These are phyloP conservation scores for Oscheius myriophilus DNA, from an alignment of 2,888 invertebrate genomes.

Conservation along the genomic window DNA sequence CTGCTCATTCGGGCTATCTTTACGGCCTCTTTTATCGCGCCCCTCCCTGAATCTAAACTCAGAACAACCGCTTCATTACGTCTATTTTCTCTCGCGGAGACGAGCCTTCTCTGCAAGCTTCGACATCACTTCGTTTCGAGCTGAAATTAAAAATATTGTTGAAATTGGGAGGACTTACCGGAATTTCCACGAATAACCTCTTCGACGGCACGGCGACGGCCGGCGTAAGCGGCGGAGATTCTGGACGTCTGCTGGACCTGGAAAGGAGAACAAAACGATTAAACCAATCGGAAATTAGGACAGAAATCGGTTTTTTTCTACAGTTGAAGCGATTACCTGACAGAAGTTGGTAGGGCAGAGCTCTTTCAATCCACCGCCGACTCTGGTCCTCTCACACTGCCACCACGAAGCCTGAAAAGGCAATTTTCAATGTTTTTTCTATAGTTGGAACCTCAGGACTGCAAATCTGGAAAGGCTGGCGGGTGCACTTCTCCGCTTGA, in stretches of 20 bases:
- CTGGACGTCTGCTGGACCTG: conserved; percentile 13
- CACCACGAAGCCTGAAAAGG: conserved; percentile 41
- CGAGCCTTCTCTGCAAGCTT: conserved; percentile 24
- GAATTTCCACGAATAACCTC: conserved; percentile 13
- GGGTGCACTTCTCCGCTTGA: conserved; percentile 20
- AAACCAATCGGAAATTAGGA: too few relatives aligned
- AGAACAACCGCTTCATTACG: conserved; percentile 12
- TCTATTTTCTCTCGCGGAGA: conserved; percentile 6
- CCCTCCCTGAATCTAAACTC: conserved; percentile 12
- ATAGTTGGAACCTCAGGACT: conserved; percentile 16
- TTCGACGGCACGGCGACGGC: not conserved
- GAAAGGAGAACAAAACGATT: too few relatives aligned
- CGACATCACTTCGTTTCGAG: conserved; percentile 9
- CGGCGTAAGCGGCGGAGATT: not conserved
- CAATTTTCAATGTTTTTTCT: too few relatives aligned
- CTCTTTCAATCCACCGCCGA: conserved; percentile 35
- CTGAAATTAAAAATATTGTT: not conserved
- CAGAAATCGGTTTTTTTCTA: not conserved
- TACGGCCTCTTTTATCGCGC: conserved; percentile 17
- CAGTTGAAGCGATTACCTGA: not conserved
- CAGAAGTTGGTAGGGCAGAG: conserved; percentile 38
- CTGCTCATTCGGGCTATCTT: conserved; percentile 12
- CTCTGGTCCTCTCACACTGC: conserved; percentile 44
- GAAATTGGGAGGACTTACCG: not conserved
- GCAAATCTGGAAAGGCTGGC: conserved; percentile 18